A percentile compares a stretch with the other conserved stretches of the same genome.
Conservation (phyloP, 2,888 invertebrate species). For the Marronus borbonicus region DNA sequence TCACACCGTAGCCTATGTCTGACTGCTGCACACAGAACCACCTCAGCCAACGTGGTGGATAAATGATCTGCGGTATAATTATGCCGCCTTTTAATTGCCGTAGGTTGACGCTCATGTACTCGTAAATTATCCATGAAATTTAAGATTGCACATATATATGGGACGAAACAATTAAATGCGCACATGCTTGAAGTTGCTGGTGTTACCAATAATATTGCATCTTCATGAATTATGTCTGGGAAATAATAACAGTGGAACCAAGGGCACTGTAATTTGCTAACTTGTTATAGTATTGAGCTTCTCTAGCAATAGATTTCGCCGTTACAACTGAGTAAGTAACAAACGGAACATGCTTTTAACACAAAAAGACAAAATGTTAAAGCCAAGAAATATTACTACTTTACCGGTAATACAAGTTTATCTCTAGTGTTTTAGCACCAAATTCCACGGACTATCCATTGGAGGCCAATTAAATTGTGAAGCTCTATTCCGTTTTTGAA, state of each 20-base stretch:
- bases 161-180: slow-evolving; percentile 35
- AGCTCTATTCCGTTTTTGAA: no score
- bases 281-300: neutral
- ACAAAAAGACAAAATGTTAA: no score
- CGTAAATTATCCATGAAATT: slow-evolving; percentile 49
- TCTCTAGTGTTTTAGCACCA: no score
- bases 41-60: slow-evolving; percentile 39
- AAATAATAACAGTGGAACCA: slow-evolving; percentile 8
- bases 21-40: neutral
- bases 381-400: no score
- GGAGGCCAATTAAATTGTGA: no score
- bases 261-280: slow-evolving; percentile 14
- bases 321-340: no score
- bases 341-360: no score
- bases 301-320: no score
- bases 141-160: slow-evolving; percentile 46
- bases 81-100: slow-evolving; percentile 50
- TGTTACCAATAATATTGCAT: slow-evolving; percentile 30
- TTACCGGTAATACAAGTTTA: no score
- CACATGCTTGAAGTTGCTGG: slow-evolving; percentile 34
- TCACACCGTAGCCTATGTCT: slow-evolving; percentile 39
- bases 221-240: slow-evolving; percentile 31
- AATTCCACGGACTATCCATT: no score
- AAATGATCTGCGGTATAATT: slow-evolving; percentile 46
- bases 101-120: slow-evolving; percentile 48